phyloP scores from a whole-genome alignment of 2,888 invertebrate genomes.

The Conops quadrifasciatus region DNA sequence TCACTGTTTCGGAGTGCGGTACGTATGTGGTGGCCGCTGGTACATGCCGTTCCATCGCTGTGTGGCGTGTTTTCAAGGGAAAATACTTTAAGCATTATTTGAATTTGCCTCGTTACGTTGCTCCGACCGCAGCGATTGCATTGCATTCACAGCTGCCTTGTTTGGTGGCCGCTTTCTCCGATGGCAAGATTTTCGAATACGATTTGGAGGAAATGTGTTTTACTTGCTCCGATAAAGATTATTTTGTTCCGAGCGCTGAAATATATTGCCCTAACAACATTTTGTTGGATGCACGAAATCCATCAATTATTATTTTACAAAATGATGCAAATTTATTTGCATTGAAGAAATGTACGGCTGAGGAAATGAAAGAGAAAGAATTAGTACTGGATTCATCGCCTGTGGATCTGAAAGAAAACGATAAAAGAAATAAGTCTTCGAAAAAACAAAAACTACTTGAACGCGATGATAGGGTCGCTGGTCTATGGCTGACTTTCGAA shows the following conservation, averaged over 20 bases:
- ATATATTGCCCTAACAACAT: conserved; percentile 68
- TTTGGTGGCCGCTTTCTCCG: conserved; percentile 78
- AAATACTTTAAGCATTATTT: conserved; percentile 67
- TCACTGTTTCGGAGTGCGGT: conserved; percentile 68
- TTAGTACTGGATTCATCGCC: neutral
- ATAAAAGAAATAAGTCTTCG: conserved; percentile 31
- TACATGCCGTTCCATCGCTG: conserved; percentile 71
- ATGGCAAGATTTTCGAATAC: conserved; percentile 85
- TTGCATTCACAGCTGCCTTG: conserved; percentile 70
- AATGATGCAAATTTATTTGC: conserved; percentile 73
- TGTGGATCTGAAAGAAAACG: conserved; percentile 43
- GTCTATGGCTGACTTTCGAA: conserved; percentile 46
- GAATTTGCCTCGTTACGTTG: conserved; percentile 75
- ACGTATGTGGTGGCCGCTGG: conserved; percentile 76
- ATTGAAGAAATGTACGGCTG: conserved; percentile 48
- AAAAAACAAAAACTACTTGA: conserved; percentile 36
- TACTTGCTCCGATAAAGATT: conserved; percentile 66
- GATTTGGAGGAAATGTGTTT: conserved; percentile 72
- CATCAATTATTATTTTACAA: conserved; percentile 75
- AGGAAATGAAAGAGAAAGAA: conserved; percentile 1
- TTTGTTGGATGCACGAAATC: conserved; percentile 70
- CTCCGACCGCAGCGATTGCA: conserved; percentile 76
- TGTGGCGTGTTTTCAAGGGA: conserved; percentile 68
- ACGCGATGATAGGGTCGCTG: conserved; percentile 37
- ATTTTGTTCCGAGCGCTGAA: conserved; percentile 67